phyloP scores from a whole-genome alignment of 2,113 vertebrate species.

The Vicugna pacos region DNA sequence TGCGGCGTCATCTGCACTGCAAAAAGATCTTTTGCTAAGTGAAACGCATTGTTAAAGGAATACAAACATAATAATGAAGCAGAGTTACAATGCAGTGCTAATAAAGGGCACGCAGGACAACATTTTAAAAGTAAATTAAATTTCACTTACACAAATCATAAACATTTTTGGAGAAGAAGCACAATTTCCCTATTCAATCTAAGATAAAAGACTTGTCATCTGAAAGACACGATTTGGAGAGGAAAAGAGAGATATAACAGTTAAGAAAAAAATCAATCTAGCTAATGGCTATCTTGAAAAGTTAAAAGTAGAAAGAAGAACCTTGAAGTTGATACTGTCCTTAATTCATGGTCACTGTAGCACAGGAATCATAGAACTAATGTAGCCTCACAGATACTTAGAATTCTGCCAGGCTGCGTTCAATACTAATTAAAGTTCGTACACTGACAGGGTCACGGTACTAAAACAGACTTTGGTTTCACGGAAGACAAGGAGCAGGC shows the following conservation, averaged over 20 bases:
- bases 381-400: slow-evolving; percentile 65
- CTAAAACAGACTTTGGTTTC: slow-evolving; percentile 51
- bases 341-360: slow-evolving; percentile 81
- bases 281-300: slow-evolving; percentile 77
- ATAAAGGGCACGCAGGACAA: slow-evolving; percentile 25
- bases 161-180: slow-evolving; percentile 45
- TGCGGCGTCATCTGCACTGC: background rate
- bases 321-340: slow-evolving; percentile 78
- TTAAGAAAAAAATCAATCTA: slow-evolving; percentile 79
- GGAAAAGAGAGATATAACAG: slow-evolving; percentile 49
- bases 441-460: slow-evolving; percentile 44
- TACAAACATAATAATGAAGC: slow-evolving; percentile 50
- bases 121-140: slow-evolving; percentile 68
- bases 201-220: slow-evolving; percentile 7
- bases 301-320: slow-evolving; percentile 76
- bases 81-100: slow-evolving; percentile 19
- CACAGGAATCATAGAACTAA: slow-evolving; percentile 75
- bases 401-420: slow-evolving; percentile 68
- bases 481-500: background rate
- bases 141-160: slow-evolving; percentile 54
- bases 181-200: background rate
- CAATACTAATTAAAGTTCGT: slow-evolving; percentile 84
- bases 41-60: slow-evolving; percentile 62
- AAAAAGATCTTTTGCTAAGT: slow-evolving; percentile 54
- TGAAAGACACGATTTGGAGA: slow-evolving; percentile 24